Evolutionary conservation across 1,140 invertebrate species (phyloP).

Genomic region (Bombus sylvicola): DNA sequence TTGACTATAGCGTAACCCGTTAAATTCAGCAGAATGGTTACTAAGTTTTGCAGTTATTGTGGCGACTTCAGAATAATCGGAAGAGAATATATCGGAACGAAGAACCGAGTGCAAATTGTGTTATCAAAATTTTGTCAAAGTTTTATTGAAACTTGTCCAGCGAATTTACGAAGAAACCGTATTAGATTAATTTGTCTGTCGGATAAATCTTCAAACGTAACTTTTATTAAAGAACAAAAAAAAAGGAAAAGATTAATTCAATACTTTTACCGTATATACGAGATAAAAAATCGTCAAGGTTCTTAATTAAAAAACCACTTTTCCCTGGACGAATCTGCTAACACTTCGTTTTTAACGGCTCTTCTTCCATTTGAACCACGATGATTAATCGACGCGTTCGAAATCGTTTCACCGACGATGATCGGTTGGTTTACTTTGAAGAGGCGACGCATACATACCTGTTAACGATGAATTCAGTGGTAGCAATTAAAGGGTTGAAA

Average conservation of each 20-base stretch:
- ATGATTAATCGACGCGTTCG: conserved; percentile 65
- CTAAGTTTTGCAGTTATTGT: conserved; percentile 12
- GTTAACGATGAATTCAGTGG: conserved; percentile 65
- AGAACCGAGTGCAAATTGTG: neutral
- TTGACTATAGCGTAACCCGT: neutral
- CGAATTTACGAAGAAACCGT: neutral
- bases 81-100: conserved; percentile 16
- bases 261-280: neutral
- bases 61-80: conserved; percentile 14
- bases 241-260: neutral
- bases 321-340: neutral
- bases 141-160: neutral
- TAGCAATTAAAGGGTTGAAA: conserved; percentile 73
- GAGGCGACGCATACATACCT: conserved; percentile 55
- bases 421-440: conserved; percentile 70
- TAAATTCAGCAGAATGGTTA: neutral
- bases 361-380: conserved; percentile 48
- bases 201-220: neutral
- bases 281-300: neutral
- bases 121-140: conserved; percentile 8
- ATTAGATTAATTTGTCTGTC: too few species aligned
- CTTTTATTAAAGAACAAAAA: neutral
- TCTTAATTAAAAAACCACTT: conserved; percentile 23
- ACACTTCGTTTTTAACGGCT: conserved; percentile 37
- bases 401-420: conserved; percentile 63